Base-by-base conservation (phyloP, 2,888 invertebrate species). In the Pantelozetes paolii region DNA sequence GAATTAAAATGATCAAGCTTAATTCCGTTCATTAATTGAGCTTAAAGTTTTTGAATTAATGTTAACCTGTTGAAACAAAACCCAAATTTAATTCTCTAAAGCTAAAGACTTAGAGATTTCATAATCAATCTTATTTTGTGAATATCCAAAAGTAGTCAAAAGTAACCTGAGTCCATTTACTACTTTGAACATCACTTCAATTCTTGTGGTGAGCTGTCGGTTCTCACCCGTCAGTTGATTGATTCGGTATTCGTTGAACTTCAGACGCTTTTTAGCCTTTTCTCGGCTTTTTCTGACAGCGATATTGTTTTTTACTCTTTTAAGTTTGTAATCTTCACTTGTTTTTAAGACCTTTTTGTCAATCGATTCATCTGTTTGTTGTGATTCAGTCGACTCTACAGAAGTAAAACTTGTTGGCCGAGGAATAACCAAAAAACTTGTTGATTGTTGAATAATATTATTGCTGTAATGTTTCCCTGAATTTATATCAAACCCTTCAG, bases 251-350 rank as follows among this genome's bases (percentile, higher is more conserved):
- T 72, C 72, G 30, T 72, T 72, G 1, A 18, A 30, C 23, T 32
- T 67, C 36, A 72, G 20, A n/a, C 72, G 62, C 26, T 42, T 8
- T 59, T 72, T 72, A 18, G 72, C 30, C 36, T 72, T 72, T 59
- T 72, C 72, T 36, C 72, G 5, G 36, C 72, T 72, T 20, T 72
- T 72, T 9, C 72, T 28, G 28, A 72, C 72, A 26, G 72, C 72
- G 32, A 72, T 62, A 23, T 72, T 72, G 30, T 72, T 72, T 13
- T 59, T 57, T n/a, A 67, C 32, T 23, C 72, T 62, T n/a, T 72
- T 72, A 1, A 26, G 20, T 45, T 72, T 72, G 32, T 72, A 72
- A 40, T 72, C 72, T 2, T 54, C 59, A 26, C 32, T n/a, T n/a
- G n/a, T n/a, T n/a, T n/a, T n/a, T n/a, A n/a, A n/a, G n/a, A n/a